phyloP scores from a whole-genome alignment of 2,113 vertebrate genomes.

The Serinus canaria region DNA sequence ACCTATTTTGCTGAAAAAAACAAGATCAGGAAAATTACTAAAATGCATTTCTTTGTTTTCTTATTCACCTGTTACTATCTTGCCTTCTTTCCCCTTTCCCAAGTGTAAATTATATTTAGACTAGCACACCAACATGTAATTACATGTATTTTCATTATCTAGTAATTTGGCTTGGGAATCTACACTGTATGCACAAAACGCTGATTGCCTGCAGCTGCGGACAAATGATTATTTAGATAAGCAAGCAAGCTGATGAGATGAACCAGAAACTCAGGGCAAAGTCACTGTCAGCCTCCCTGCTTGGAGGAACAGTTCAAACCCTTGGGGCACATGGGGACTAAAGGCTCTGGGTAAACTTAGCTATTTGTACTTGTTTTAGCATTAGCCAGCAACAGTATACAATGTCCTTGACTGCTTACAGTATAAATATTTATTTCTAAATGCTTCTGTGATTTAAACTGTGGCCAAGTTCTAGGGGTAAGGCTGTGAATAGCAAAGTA shows the following conservation, averaged over 20 bases:
- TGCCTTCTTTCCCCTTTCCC: background rate
- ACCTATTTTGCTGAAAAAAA: background rate
- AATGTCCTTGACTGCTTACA: background rate
- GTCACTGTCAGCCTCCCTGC: background rate
- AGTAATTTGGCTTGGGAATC: conserved; percentile 49
- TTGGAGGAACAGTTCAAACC: background rate
- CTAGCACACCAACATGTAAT: conserved; percentile 50
- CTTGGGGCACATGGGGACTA: background rate
- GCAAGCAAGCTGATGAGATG: conserved; percentile 1
- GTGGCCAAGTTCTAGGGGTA: background rate
- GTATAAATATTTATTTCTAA: conserved; percentile 19
- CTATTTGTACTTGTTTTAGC: background rate
- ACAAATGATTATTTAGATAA: conserved; percentile 37
- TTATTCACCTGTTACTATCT: conserved; percentile 38
- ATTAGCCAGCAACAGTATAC: background rate
- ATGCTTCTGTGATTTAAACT: background rate
- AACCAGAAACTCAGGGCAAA: conserved; percentile 29
- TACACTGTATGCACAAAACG: conserved; percentile 33
- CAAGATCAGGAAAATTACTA: background rate
- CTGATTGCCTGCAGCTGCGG: conserved; percentile 54
- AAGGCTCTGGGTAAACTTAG: background rate
- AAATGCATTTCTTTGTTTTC: background rate
- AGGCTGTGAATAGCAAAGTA: background rate
- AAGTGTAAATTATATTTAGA: conserved; percentile 49
- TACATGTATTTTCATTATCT: conserved; percentile 63